Conservation (phyloP, 2,113 vertebrate genomes). For the Falco punctatus region DNA sequence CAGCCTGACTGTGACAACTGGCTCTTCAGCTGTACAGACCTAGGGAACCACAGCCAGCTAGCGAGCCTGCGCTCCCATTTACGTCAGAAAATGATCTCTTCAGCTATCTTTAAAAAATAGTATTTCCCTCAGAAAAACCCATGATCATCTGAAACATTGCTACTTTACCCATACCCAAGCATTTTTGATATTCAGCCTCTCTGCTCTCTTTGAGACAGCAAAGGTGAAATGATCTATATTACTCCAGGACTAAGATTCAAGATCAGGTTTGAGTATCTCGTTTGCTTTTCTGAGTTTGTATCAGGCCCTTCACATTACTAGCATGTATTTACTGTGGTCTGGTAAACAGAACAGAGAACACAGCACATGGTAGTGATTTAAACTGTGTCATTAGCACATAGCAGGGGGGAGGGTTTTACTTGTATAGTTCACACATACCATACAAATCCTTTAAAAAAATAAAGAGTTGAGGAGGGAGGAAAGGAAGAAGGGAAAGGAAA, state of each 20-base stretch:
- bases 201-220: background rate
- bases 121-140: background rate
- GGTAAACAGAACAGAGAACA: background rate
- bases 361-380: slow-evolving; percentile 45
- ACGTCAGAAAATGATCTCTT: background rate
- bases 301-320: background rate
- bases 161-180: background rate
- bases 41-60: background rate
- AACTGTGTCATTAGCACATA: slow-evolving; percentile 34
- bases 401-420: background rate
- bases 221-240: background rate
- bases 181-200: background rate
- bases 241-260: background rate
- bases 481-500: background rate
- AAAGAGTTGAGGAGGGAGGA: background rate
- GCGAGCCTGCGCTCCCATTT: background rate
- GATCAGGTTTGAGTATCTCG: background rate
- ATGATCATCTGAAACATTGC: background rate
- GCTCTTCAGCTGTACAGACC: background rate
- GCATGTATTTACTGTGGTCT: background rate
- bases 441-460: slow-evolving; percentile 33
- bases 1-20: background rate
- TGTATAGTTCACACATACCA: background rate
- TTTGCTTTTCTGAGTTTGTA: background rate
- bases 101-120: background rate